A percentile compares a stretch with the other conserved stretches of the same genome.
Conservation (phyloP, 2,888 invertebrate species). For the Chirona hameri region DNA sequence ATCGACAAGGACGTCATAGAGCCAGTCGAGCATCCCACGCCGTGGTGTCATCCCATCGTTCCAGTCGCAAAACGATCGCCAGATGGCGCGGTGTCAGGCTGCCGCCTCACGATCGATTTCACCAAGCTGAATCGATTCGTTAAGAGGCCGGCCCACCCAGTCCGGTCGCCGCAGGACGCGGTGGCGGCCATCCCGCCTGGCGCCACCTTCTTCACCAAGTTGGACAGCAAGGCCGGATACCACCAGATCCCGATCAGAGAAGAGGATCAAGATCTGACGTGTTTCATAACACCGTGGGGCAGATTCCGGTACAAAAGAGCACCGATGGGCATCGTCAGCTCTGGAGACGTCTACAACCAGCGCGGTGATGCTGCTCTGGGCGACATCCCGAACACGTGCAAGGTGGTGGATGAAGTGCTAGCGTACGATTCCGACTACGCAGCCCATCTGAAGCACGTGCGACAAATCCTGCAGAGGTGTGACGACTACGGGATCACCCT, state of each 20-base stretch:
- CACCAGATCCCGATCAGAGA: constrained; percentile 22
- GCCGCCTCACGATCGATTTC: constrained; percentile 2
- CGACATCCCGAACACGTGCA: not conserved
- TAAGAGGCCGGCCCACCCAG: not conserved
- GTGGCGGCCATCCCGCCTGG: not conserved
- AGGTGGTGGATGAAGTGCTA: not conserved
- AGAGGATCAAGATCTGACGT: not conserved
- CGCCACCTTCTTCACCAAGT: constrained; percentile 6
- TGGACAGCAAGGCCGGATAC: constrained; percentile 27
- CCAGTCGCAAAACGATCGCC: not conserved
- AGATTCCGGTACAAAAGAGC: not conserved
- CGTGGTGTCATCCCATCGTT: not conserved
- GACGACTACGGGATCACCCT: not conserved
- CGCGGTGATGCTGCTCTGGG: not conserved
- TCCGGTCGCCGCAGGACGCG: not conserved
- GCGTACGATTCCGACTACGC: not conserved
- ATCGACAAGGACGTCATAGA: constrained; percentile 23
- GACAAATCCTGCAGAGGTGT: not conserved
- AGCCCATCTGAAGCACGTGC: not conserved
- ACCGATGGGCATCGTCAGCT: not conserved
- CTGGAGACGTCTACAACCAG: constrained; percentile 2
- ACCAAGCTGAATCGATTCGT: constrained; percentile 5
- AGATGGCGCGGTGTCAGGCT: not conserved
- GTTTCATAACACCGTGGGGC: constrained; percentile 29
- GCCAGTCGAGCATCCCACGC: not conserved